These are phyloP conservation scores for Toxotes lorentzi DNA, from an alignment of 2,797 vertebrate genomes.

Conservation along the genomic window DNA sequence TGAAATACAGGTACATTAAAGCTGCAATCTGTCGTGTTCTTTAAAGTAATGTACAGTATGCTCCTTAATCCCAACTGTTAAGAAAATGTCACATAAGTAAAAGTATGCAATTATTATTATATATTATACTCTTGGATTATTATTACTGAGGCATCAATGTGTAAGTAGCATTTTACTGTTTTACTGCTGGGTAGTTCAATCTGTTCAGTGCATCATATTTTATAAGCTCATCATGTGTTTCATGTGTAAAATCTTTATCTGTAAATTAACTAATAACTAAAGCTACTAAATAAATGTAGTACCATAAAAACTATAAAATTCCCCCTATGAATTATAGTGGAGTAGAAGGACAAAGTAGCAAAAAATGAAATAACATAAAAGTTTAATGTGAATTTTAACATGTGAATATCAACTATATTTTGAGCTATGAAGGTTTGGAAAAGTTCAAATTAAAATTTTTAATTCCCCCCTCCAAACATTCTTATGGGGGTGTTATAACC, in stretches of 20 bases:
- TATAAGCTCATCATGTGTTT: background rate
- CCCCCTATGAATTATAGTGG: background rate
- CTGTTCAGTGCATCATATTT: background rate
- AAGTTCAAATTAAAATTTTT: background rate
- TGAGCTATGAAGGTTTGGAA: background rate
- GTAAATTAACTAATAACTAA: background rate
- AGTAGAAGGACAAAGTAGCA: background rate
- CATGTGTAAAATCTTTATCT: background rate
- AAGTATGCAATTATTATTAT: background rate
- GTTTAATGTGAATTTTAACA: too few relatives aligned
- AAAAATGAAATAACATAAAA: background rate
- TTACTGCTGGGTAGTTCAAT: background rate
- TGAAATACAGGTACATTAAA: conserved; percentile 16
- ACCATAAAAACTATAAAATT: background rate
- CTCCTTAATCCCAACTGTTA: background rate
- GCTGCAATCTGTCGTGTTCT: background rate
- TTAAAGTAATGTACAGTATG: background rate
- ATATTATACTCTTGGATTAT: background rate
- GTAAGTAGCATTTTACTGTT: background rate
- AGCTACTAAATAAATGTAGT: background rate
- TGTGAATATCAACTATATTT: background rate
- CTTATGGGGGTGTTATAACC: background rate
- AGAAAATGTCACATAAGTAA: background rate
- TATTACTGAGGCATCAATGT: background rate
- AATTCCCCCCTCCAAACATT: background rate